Conservation (phyloP, 1,140 invertebrate species). For the Psix sp. region DNA sequence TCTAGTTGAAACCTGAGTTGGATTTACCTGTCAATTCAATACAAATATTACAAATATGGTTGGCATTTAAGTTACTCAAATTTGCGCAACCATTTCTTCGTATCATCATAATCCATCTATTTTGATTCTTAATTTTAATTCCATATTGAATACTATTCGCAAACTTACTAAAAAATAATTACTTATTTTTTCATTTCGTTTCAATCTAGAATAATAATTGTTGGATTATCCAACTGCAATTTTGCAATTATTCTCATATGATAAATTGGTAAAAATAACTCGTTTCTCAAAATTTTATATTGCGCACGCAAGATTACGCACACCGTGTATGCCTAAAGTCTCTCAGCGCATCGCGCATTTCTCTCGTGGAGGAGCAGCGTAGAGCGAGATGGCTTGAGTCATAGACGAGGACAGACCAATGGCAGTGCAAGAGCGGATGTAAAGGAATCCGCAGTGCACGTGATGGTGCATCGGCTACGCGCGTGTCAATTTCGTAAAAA, state of each 20-base stretch:
- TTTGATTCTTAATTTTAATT: no score
- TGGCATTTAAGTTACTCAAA: no score
- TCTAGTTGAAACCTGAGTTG: no score
- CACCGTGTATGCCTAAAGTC: slow-evolving; percentile 26
- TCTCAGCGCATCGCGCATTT: slow-evolving; percentile 50
- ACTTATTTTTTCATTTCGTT: no score
- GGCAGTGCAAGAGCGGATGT: slow-evolving; percentile 42
- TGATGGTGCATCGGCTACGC: slow-evolving; percentile 53
- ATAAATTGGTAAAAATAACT: not conserved
- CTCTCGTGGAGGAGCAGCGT: slow-evolving; percentile 29
- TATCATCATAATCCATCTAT: no score
- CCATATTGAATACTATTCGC: no score
- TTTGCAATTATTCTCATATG: not conserved
- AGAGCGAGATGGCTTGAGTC: slow-evolving; percentile 21
- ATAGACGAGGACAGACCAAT: slow-evolving; percentile 41
- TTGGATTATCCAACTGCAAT: not conserved
- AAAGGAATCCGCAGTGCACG: slow-evolving; percentile 51
- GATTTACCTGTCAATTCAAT: no score
- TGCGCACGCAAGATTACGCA: slow-evolving; percentile 52
- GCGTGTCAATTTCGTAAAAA: slow-evolving; percentile 26
- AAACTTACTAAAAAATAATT: no score
- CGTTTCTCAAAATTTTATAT: slow-evolving; percentile 29
- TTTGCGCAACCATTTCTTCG: no score
- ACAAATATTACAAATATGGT: no score
- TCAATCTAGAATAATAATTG: no score